Conservation (phyloP, 2,797 vertebrate species). For the Tragopan temminckii region DNA sequence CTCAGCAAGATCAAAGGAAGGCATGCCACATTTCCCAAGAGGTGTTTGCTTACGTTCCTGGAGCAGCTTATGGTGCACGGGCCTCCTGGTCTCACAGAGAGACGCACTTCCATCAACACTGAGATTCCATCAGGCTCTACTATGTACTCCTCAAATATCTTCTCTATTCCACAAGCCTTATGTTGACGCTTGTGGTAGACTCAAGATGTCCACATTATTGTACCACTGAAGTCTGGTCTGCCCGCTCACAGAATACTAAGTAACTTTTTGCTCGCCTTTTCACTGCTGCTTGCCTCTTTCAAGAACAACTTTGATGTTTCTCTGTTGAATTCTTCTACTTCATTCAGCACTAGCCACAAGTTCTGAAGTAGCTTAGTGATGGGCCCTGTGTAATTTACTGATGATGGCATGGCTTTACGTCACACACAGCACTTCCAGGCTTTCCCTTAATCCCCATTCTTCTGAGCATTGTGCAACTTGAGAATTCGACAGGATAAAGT, state of each 20-base stretch:
- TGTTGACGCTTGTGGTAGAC: slow-evolving; percentile 1
- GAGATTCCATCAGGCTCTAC: background rate
- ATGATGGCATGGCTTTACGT: slow-evolving; percentile 63
- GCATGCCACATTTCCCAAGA: background rate
- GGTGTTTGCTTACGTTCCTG: slow-evolving; percentile 58
- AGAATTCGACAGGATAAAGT: slow-evolving; percentile 68
- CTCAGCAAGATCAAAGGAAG: slow-evolving; percentile 66
- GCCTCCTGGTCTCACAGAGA: background rate
- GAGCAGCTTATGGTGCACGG: background rate
- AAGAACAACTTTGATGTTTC: background rate
- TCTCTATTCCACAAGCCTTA: slow-evolving; percentile 16
- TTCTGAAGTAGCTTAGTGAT: slow-evolving; percentile 66
- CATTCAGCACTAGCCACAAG: slow-evolving; percentile 21
- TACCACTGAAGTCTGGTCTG: background rate
- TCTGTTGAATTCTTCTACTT: slow-evolving; percentile 29
- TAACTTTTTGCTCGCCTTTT: background rate
- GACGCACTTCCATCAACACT: background rate
- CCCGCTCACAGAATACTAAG: slow-evolving; percentile 36
- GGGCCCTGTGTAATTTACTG: slow-evolving; percentile 53
- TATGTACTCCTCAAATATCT: slow-evolving; percentile 39
- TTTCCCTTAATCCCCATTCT: slow-evolving; percentile 72
- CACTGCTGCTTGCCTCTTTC: background rate
- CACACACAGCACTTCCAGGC: slow-evolving; percentile 61
- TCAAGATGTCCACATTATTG: slow-evolving; percentile 9
- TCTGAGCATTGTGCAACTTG: slow-evolving; percentile 62